Evolutionary conservation across 2,113 vertebrate genomes (phyloP).

Genomic region (Cranoglanis bouderius): DNA sequence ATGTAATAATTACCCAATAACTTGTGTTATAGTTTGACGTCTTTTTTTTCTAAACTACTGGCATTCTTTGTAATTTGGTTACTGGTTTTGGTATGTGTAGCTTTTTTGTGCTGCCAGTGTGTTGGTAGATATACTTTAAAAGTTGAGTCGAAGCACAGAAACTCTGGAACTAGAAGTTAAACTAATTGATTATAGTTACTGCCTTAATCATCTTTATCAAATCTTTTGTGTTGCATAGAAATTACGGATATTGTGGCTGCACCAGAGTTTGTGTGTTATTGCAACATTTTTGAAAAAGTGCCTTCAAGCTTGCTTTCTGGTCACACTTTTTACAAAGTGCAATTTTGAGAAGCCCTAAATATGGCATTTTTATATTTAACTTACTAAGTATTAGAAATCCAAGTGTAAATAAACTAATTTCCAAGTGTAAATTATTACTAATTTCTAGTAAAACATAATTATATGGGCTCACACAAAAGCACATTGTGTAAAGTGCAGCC

Average conservation of each 20-base stretch:
- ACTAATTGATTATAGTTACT: background rate
- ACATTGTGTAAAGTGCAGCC: slow-evolving; percentile 47
- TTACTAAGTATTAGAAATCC: background rate
- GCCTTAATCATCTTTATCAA: background rate
- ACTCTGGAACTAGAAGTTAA: background rate
- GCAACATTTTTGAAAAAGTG: background rate
- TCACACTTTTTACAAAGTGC: slow-evolving; percentile 50
- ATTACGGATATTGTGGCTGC: background rate
- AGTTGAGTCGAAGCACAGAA: slow-evolving; percentile 27
- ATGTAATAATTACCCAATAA: slow-evolving; percentile 33
- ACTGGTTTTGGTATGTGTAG: slow-evolving; percentile 17
- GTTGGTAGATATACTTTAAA: slow-evolving; percentile 2
- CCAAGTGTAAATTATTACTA: too few species aligned
- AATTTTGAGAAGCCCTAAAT: background rate
- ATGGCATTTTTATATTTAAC: background rate
- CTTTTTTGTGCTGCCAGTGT: slow-evolving; percentile 15
- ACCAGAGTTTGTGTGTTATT: slow-evolving; percentile 36
- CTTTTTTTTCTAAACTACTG: background rate
- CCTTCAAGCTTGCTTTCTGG: slow-evolving; percentile 23
- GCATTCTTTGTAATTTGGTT: background rate
- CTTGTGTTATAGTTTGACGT: background rate
- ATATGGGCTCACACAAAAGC: slow-evolving; percentile 15
- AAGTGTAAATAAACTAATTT: background rate
- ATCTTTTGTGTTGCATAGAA: background rate
- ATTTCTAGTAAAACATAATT: background rate